These are phyloP conservation scores for Seriola aureovittata DNA, from an alignment of 2,113 vertebrate genomes.

Conservation along the genomic window DNA sequence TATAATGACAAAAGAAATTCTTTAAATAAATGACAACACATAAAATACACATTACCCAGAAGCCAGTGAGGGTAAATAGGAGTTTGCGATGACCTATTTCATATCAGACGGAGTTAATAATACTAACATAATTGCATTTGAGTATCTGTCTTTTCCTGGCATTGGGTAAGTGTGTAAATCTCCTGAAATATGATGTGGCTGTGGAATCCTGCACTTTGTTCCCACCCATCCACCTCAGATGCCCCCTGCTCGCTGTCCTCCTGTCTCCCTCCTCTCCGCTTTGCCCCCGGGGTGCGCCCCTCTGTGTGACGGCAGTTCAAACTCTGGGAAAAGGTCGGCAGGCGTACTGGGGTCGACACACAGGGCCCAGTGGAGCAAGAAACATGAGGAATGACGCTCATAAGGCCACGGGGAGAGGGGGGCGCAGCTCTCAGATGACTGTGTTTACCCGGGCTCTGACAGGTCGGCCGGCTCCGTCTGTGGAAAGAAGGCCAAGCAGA, in stretches of 20 bases:
- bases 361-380: slow-evolving; percentile 54
- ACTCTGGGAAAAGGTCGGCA: slow-evolving; percentile 70
- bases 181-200: slow-evolving; percentile 37
- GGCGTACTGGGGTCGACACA: slow-evolving; percentile 43
- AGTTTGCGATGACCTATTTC: slow-evolving; percentile 3
- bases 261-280: slow-evolving; percentile 11
- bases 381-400: slow-evolving; percentile 41
- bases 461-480: slow-evolving; percentile 54
- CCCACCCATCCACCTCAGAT: not conserved
- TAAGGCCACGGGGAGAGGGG: slow-evolving; percentile 48
- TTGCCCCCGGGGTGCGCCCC: slow-evolving; percentile 39
- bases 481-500: slow-evolving; percentile 57
- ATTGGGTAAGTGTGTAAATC: not conserved
- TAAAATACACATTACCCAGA: not conserved
- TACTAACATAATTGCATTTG: not conserved
- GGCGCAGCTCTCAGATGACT: slow-evolving; percentile 38
- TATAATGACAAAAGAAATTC: not conserved
- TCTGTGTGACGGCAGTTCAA: slow-evolving; percentile 44
- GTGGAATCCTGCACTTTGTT: slow-evolving; percentile 39
- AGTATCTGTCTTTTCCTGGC: not conserved
- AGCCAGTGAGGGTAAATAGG: not conserved
- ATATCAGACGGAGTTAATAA: not conserved
- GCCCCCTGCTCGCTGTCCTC: not conserved
- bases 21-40: not conserved
- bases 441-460: slow-evolving; percentile 62